Evolutionary conservation across 2,113 vertebrate species (phyloP).

Genomic region (Leucoraja erinaceus): DNA sequence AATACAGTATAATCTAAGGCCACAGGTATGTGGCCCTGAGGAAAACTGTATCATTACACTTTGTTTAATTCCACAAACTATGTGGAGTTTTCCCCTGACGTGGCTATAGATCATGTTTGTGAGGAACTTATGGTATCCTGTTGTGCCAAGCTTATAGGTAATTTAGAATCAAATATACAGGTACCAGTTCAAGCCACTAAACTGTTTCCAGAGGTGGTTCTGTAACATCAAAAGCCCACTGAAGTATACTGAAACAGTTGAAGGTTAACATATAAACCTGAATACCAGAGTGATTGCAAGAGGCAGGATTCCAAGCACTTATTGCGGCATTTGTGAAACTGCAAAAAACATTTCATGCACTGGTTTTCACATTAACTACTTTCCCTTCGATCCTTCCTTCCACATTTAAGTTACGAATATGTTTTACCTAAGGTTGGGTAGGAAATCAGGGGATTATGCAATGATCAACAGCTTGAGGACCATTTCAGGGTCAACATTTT

Average conservation of each 20-base stretch:
- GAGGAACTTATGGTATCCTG: not conserved
- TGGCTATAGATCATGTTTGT: not conserved
- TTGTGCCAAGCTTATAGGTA: not conserved
- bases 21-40: not conserved
- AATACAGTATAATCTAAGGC: not conserved
- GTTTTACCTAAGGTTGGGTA: not conserved
- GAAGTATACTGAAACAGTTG: not conserved
- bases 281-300: not conserved
- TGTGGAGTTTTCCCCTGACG: not conserved
- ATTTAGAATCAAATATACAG: not conserved
- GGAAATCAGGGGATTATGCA: not conserved
- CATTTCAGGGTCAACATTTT: not conserved
- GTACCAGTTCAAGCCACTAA: not conserved
- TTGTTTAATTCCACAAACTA: not conserved
- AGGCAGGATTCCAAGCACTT: not conserved
- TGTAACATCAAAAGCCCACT: not conserved
- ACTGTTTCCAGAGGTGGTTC: not conserved
- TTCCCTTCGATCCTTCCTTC: not conserved
- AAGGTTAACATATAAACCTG: not conserved
- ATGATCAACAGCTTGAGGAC: not conserved
- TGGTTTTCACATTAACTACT: not conserved
- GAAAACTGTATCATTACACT: not conserved
- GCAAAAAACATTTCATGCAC: not conserved
- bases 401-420: too few species aligned
- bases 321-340: not conserved